Conservation (phyloP, 2,113 vertebrate species). For the Polypterus senegalus region DNA sequence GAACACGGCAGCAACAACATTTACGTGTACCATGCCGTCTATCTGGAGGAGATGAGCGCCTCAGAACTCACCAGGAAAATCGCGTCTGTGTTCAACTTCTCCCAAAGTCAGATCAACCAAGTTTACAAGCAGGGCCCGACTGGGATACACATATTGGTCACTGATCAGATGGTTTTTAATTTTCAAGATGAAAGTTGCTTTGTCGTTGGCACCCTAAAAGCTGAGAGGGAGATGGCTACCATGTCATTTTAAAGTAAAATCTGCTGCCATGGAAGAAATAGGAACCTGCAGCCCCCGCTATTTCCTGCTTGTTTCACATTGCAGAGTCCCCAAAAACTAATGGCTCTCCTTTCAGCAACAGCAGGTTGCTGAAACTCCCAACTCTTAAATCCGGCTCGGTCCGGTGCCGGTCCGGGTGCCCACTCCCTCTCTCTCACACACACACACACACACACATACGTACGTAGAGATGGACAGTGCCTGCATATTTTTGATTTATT, state of each 20-base stretch:
- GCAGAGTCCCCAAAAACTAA: no score
- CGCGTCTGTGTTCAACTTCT: constrained; percentile 73
- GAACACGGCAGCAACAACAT: constrained; percentile 59
- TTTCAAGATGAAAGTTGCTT: constrained; percentile 92
- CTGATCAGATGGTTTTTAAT: constrained; percentile 96
- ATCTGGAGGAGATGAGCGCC: constrained; percentile 84
- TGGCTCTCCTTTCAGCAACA: no score
- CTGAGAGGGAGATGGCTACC: constrained; percentile 71
- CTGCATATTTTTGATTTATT: no score
- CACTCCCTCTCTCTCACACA: no score
- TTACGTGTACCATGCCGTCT: constrained; percentile 85
- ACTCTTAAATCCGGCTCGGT: no score
- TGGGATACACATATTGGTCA: constrained; percentile 83
- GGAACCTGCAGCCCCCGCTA: no score
- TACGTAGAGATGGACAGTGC: no score
- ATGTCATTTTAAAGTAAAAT: constrained; percentile 85
- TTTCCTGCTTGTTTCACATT: no score
- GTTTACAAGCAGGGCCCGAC: constrained; percentile 90
- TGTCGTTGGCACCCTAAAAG: constrained; percentile 84
- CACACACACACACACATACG: no score
- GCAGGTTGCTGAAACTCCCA: constrained; percentile 7
- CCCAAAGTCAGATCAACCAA: constrained; percentile 75
- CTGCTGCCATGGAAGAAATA: constrained; percentile 4
- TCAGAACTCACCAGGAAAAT: constrained; percentile 81
- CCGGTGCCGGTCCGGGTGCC: constrained; percentile 59